phyloP scores from a whole-genome alignment of 2,888 invertebrate species.

The Drosophila eohydei region DNA sequence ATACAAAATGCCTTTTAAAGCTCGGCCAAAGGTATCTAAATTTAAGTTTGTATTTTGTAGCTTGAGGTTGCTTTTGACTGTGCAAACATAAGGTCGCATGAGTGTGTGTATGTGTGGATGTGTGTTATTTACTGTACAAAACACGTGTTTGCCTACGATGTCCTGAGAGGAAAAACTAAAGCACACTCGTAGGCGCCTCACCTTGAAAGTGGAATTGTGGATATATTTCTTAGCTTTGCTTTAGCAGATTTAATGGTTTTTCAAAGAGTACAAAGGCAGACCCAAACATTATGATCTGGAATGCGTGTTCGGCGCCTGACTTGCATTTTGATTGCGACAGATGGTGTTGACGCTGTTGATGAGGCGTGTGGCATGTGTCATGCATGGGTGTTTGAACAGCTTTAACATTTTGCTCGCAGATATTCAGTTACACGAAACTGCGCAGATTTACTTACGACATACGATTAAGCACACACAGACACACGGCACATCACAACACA shows the following conservation, averaged over 20 bases:
- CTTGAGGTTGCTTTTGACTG: slow-evolving; percentile 17
- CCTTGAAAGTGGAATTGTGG: slow-evolving; percentile 37
- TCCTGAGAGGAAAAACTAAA: slow-evolving; percentile 40
- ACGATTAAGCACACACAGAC: slow-evolving; percentile 18
- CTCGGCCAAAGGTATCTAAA: slow-evolving; percentile 6
- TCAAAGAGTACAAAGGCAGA: slow-evolving; percentile 48
- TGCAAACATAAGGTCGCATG: slow-evolving; percentile 53
- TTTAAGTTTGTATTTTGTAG: not conserved
- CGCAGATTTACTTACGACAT: slow-evolving; percentile 42
- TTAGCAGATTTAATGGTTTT: slow-evolving; percentile 64
- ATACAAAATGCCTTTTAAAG: not conserved
- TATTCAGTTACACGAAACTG: slow-evolving; percentile 50
- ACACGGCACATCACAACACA: slow-evolving; percentile 7
- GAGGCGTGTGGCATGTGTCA: slow-evolving; percentile 14
- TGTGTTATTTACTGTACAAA: slow-evolving; percentile 46
- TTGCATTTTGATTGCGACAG: slow-evolving; percentile 57
- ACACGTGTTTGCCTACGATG: slow-evolving; percentile 69
- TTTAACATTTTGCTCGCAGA: slow-evolving; percentile 27
- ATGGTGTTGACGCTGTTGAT: slow-evolving; percentile 36
- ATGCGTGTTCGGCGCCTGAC: slow-evolving; percentile 53
- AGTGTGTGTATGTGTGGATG: not conserved
- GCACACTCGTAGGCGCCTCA: slow-evolving; percentile 45
- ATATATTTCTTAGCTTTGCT: slow-evolving; percentile 27
- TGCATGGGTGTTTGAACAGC: slow-evolving; percentile 23
- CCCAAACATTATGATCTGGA: slow-evolving; percentile 23